Conservation (phyloP, 2,888 invertebrate genomes). For the Cheilosia pagana region DNA sequence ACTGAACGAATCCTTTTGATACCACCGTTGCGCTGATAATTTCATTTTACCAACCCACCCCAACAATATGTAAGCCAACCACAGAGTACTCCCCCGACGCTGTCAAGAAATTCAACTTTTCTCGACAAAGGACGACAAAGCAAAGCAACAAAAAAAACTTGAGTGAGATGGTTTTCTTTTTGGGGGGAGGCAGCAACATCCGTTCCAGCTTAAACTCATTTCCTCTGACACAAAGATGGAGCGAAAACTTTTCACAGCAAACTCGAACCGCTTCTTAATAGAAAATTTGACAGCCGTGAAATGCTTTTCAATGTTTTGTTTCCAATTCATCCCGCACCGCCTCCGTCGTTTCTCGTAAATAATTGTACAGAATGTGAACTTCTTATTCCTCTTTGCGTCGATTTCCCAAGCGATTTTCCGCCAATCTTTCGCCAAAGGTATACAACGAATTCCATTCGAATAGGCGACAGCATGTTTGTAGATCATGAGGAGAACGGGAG, state of each 20-base stretch:
- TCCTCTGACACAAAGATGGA: slow-evolving; percentile 72
- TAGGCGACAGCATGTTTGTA: slow-evolving; percentile 57
- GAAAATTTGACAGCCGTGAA: slow-evolving; percentile 75
- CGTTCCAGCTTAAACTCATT: slow-evolving; percentile 75
- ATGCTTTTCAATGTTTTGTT: slow-evolving; percentile 75
- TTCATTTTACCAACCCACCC: slow-evolving; percentile 33
- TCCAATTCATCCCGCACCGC: slow-evolving; percentile 53
- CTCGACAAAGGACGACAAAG: slow-evolving; percentile 18
- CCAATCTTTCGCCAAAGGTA: slow-evolving; percentile 64
- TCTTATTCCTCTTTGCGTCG: slow-evolving; percentile 64
- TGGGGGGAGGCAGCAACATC: slow-evolving; percentile 48
- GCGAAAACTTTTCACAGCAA: slow-evolving; percentile 68
- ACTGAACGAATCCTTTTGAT: slow-evolving; percentile 59
- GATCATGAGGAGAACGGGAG: slow-evolving; percentile 19
- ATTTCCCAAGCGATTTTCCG: slow-evolving; percentile 74
- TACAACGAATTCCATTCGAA: slow-evolving; percentile 21
- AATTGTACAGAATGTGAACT: slow-evolving; percentile 53
- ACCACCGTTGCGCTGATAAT: slow-evolving; percentile 60
- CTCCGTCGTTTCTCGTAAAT: not conserved
- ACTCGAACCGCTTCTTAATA: slow-evolving; percentile 73
- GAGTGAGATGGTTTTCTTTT: not conserved
- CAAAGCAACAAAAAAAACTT: not conserved
- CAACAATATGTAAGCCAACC: slow-evolving; percentile 46
- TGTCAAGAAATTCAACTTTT: slow-evolving; percentile 72
- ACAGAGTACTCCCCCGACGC: slow-evolving; percentile 50